phyloP scores from a whole-genome alignment of 2,113 vertebrate species.

The Calidris pugnax region DNA sequence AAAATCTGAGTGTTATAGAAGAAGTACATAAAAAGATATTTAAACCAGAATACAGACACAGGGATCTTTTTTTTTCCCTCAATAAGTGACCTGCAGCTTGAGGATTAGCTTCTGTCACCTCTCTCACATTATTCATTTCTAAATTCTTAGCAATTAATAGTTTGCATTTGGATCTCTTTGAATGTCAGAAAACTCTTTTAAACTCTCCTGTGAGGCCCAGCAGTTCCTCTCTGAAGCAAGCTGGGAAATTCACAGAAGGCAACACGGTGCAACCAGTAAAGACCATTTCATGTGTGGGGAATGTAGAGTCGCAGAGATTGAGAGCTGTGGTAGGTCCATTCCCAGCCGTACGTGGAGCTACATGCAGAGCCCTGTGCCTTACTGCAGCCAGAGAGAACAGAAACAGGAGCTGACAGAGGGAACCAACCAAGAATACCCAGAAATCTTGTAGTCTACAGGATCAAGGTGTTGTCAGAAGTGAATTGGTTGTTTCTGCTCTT shows the following conservation, averaged over 20 bases:
- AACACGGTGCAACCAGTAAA: not conserved
- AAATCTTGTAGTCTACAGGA: not conserved
- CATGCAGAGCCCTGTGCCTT: accelerated
- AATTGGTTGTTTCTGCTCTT: not conserved
- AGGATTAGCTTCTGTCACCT: not conserved
- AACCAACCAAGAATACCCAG: not conserved
- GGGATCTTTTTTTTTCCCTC: not conserved
- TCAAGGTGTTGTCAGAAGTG: not conserved
- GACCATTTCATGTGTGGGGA: not conserved
- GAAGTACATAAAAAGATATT: not conserved
- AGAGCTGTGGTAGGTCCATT: not conserved
- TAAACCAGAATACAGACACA: not conserved
- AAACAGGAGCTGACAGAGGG: not conserved
- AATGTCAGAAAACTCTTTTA: not conserved
- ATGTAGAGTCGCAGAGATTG: not conserved
- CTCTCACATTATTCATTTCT: not conserved
- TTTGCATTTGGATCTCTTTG: not conserved
- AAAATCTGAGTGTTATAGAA: no score
- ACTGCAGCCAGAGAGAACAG: not conserved
- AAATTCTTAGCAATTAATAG: not conserved
- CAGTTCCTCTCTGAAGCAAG: not conserved
- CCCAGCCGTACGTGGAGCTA: not conserved
- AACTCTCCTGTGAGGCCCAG: not conserved
- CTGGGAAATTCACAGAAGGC: not conserved
- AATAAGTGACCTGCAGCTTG: not conserved